phyloP scores from a whole-genome alignment of 2,888 invertebrate genomes.

The Orthonychiurus folsomi region DNA sequence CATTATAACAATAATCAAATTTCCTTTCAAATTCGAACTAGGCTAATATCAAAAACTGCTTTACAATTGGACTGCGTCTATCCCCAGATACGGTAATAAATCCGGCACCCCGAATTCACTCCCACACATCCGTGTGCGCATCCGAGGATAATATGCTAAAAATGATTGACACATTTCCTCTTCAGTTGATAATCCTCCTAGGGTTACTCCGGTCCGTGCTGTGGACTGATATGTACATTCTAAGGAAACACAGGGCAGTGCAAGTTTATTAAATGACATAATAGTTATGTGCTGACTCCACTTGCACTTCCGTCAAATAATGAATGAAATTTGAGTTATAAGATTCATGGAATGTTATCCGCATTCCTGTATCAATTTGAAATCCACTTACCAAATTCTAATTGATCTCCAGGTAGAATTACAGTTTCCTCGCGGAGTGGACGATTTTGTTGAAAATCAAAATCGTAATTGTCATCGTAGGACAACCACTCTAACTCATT shows the following conservation, averaged over 20 bases:
- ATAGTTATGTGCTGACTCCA: no score
- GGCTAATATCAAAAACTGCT: no score
- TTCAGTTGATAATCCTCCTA: constrained; percentile 4
- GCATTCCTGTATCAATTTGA: no score
- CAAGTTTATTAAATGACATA: no score
- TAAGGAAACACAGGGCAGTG: no score
- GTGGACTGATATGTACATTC: not conserved
- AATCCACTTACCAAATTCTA: constrained; percentile 1
- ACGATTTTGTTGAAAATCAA: constrained; percentile 5
- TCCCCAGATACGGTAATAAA: not conserved
- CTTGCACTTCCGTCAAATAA: no score
- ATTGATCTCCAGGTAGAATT: constrained; percentile 3
- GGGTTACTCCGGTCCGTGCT: not conserved
- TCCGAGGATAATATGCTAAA: not conserved
- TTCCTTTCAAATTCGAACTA: no score
- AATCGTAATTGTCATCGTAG: constrained; percentile 3
- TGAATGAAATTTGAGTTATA: not conserved
- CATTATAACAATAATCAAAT: not conserved
- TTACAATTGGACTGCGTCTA: not conserved
- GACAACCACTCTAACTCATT: not conserved
- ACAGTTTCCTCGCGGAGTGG: not conserved
- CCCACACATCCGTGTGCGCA: not conserved
- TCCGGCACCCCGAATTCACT: not conserved
- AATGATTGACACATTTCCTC: constrained; percentile 9
- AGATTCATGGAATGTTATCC: not conserved